Conservation (phyloP, 2,113 vertebrate genomes). For the Tragelaphus scriptus region DNA sequence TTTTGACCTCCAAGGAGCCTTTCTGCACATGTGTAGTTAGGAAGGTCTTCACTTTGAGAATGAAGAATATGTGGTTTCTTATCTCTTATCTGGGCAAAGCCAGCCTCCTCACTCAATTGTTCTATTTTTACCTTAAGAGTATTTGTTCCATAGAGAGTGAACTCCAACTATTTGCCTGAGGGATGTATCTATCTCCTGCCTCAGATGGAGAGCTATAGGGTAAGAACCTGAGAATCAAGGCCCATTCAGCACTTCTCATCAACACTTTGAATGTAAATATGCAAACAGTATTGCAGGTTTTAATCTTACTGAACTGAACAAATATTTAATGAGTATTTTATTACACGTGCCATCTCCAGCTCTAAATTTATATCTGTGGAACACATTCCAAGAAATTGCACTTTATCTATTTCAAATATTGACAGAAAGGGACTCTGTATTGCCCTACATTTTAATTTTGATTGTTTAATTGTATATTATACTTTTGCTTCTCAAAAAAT, state of each 20-base stretch:
- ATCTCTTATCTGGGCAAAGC: neutral
- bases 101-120: neutral
- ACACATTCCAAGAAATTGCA: neutral
- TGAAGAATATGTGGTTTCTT: too few relatives aligned
- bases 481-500: neutral
- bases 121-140: neutral
- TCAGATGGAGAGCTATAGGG: neutral
- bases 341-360: neutral
- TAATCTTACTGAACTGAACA: conserved; percentile 48
- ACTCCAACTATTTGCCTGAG: neutral
- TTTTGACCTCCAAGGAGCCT: neutral
- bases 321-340: conserved; percentile 21
- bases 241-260: neutral
- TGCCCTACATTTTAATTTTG: neutral
- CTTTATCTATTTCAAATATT: conserved; percentile 31
- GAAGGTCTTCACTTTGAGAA: neutral
- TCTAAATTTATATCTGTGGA: conserved; percentile 8
- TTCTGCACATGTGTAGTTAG: neutral
- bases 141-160: neutral
- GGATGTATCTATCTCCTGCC: neutral
- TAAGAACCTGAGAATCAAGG: neutral
- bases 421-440: neutral
- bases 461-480: neutral
- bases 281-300: conserved; percentile 19
- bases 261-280: neutral